Evolutionary conservation across 1,140 invertebrate species (phyloP).

Genomic region (Drosophila triauraria): DNA sequence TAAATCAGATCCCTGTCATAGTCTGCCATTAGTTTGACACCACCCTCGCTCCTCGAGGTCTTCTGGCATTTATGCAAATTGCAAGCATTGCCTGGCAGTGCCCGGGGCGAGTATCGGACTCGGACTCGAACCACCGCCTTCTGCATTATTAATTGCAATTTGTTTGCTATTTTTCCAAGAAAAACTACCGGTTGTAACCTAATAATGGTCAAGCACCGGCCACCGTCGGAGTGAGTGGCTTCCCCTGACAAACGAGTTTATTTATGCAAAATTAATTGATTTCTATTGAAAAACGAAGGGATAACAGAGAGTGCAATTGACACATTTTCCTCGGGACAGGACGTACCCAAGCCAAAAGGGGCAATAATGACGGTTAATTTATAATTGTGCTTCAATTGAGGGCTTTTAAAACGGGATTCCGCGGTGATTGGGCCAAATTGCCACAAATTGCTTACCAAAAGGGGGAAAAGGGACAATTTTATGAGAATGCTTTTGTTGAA

Average conservation of each 20-base stretch:
- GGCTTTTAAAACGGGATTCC: slow-evolving; percentile 27
- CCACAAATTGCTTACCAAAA: slow-evolving; percentile 54
- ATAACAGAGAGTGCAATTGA: slow-evolving; percentile 54
- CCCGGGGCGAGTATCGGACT: slow-evolving; percentile 13
- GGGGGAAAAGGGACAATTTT: not conserved
- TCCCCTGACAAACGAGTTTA: slow-evolving; percentile 46
- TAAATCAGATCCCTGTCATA: slow-evolving; percentile 78
- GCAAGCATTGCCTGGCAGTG: slow-evolving; percentile 31
- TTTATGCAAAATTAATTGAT: slow-evolving; percentile 81
- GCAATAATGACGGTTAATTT: slow-evolving; percentile 55
- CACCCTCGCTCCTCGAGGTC: slow-evolving; percentile 38
- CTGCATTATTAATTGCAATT: slow-evolving; percentile 81
- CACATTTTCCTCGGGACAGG: slow-evolving; percentile 43
- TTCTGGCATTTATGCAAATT: slow-evolving; percentile 78
- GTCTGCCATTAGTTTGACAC: slow-evolving; percentile 76
- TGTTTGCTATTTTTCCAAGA: slow-evolving; percentile 71
- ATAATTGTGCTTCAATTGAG: slow-evolving; percentile 47
- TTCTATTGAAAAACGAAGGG: slow-evolving; percentile 68
- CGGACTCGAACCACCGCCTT: slow-evolving; percentile 28
- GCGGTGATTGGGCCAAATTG: slow-evolving; percentile 55
- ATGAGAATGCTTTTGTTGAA: not conserved
- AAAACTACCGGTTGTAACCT: slow-evolving; percentile 50
- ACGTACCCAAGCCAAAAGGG: not conserved
- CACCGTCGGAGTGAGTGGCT: slow-evolving; percentile 1
- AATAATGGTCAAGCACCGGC: slow-evolving; percentile 49